Conservation (phyloP, 1,140 invertebrate species). For the Brachionus asplanchnoidis region DNA sequence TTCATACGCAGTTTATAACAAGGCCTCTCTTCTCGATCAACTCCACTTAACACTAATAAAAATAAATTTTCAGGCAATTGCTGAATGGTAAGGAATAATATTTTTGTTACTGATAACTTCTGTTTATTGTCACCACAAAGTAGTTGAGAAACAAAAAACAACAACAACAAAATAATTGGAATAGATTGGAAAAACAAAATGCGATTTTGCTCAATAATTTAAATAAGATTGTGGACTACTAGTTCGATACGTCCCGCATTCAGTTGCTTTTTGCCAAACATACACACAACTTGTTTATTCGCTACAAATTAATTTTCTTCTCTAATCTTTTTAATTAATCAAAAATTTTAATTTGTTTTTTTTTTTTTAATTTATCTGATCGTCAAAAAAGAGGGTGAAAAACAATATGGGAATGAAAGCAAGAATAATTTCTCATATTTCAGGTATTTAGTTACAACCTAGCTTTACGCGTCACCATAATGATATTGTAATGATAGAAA, state of each 20-base stretch:
- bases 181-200: not conserved
- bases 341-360: constrained; percentile 12
- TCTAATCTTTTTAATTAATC: constrained; percentile 31
- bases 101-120: not conserved
- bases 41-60: not conserved
- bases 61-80: not conserved
- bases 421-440: constrained; percentile 3
- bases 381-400: constrained; percentile 2
- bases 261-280: not conserved
- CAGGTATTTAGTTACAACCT: constrained; percentile 1
- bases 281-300: constrained; percentile 3
- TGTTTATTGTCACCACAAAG: not conserved
- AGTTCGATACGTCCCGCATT: not conserved
- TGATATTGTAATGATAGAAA: not conserved
- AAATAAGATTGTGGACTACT: not conserved
- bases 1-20: not conserved
- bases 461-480: not conserved
- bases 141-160: not conserved
- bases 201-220: not conserved
- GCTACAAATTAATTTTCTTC: not conserved
- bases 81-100: not conserved
- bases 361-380: not conserved
- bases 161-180: not conserved
- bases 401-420: not conserved
- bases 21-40: not conserved